Percentiles rank a stretch among this genome's conserved stretches.
These are phyloP conservation scores for Chondrosia reniformis DNA, from an alignment of 37 sponge, comb jelly and placozoan species.

Conservation along the genomic window DNA sequence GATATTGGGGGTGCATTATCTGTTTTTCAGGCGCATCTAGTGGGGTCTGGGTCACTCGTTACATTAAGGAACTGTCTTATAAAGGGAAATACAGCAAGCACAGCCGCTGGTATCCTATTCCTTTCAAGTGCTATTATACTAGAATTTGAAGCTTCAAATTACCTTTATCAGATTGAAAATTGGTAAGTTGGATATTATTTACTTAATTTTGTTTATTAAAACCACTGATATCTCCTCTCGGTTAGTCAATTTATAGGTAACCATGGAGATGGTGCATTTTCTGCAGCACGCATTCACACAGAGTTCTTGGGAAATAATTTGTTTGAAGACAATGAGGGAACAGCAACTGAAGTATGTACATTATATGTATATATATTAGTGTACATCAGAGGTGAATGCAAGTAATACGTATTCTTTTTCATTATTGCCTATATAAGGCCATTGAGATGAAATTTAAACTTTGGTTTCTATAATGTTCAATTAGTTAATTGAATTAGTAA, in stretches of 20 bases:
- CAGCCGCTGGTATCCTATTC: constrained; percentile 47
- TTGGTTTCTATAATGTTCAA: too few species aligned
- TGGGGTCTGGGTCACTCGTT: constrained; percentile 25
- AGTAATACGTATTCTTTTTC: too few species aligned
- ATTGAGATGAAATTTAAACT: too few species aligned
- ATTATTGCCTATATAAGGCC: too few species aligned
- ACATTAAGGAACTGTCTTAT: constrained; percentile 7
- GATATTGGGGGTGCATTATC: constrained; percentile 39
- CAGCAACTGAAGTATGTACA: constrained; percentile 17
- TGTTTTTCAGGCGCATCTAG: constrained; percentile 11
- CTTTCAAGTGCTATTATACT: constrained; percentile 26
- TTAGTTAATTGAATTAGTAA: too few species aligned
- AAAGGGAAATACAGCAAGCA: constrained; percentile 25
- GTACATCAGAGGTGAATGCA: too few species aligned
- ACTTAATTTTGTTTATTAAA: neutral
- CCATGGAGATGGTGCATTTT: constrained; percentile 36
- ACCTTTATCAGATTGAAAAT: constrained; percentile 13
- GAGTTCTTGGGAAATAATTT: constrained; percentile 17
- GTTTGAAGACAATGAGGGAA: constrained; percentile 13
- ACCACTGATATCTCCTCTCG: neutral
- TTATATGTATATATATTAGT: too few species aligned
- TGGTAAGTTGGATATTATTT: constrained; percentile 31
- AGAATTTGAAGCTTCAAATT: constrained; percentile 8
- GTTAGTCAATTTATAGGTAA: neutral
- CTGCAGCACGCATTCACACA: constrained; percentile 27